phyloP scores from a whole-genome alignment of 2,888 invertebrate species.

The Acanthoscelides obtectus region DNA sequence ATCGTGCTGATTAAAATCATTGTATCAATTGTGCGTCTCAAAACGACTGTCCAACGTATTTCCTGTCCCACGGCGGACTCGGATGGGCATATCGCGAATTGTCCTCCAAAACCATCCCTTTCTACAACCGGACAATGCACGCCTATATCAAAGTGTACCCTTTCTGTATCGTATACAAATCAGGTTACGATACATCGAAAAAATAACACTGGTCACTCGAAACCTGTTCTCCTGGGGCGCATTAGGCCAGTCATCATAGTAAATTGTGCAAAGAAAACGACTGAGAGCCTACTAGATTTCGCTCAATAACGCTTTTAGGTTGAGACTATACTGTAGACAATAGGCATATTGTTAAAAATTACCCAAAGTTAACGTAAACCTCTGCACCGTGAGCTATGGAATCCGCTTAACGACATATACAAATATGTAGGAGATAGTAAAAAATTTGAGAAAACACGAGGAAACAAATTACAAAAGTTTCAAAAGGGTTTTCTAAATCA shows the following conservation, averaged over 20 bases:
- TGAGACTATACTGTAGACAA: too few relatives aligned
- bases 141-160: constrained; percentile 6
- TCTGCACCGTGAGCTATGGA: too few relatives aligned
- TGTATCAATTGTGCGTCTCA: too few relatives aligned
- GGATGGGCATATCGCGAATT: constrained; percentile 1
- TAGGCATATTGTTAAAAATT: too few relatives aligned
- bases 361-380: too few relatives aligned
- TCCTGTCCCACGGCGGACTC: neutral
- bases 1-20: too few relatives aligned
- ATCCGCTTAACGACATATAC: too few relatives aligned
- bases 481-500: too few relatives aligned
- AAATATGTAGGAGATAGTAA: too few relatives aligned
- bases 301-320: too few relatives aligned
- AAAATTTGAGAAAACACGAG: too few relatives aligned
- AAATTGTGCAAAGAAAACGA: neutral
- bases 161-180: constrained; percentile 19
- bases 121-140: constrained; percentile 12
- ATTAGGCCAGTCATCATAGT: constrained; percentile 6
- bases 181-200: constrained; percentile 19
- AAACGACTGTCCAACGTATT: neutral
- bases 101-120: constrained; percentile 15
- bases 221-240: constrained; percentile 34
- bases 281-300: constrained; percentile 5
- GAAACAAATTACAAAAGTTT: too few relatives aligned
- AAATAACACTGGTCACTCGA: constrained; percentile 36